Base-by-base conservation (phyloP, 2,888 invertebrate genomes). In the Agriotes lineatus region DNA sequence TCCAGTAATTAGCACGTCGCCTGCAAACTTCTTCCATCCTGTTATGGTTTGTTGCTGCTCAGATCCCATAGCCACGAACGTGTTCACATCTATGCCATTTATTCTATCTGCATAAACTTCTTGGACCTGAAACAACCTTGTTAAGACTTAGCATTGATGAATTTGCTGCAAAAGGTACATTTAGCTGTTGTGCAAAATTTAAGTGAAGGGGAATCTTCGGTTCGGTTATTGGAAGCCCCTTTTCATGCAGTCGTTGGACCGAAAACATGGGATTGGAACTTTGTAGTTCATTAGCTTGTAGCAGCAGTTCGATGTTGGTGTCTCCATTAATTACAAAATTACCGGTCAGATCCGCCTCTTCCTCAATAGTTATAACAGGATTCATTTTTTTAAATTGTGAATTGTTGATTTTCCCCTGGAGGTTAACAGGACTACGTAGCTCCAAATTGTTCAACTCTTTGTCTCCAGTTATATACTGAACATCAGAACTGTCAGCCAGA, bases 361-460 rank as follows among this genome's bases (percentile, higher is more conserved):
- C 80, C 30, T 84, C 78, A 12, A 88, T 82, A 4, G 83, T 79
- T 45, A 82, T 83, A 1, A 86, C 77, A 1, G 88, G 87, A 68
- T 85, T 84, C 71, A 86, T 83, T 42, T 80, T 77, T 9, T 83
- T 81, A 3, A 86, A 73, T 12, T 82, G 79, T 5, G 80, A 74
- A 33, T 87, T 87, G 22, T 81, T 77, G 60, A 88, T 82, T 75
- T 83, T 83, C 6, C 87, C 88, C 76, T 83, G 79, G 10, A 85
- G 64, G 20, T 79, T 69, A 20, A 89, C 83, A 0, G 85, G 85
- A 45, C 85, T 84, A 61, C 84, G 75, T 1, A 88, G 75, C 57
- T 82, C 79, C 6, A 88, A 77, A 65, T 82, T 81, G 50, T 85
- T 82, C 63, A 88, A 85, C 5, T 74, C 75, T 75, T 87, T 88